Evolutionary conservation across 2,888 invertebrate genomes (phyloP).

Genomic region (Nymphalis urticae): DNA sequence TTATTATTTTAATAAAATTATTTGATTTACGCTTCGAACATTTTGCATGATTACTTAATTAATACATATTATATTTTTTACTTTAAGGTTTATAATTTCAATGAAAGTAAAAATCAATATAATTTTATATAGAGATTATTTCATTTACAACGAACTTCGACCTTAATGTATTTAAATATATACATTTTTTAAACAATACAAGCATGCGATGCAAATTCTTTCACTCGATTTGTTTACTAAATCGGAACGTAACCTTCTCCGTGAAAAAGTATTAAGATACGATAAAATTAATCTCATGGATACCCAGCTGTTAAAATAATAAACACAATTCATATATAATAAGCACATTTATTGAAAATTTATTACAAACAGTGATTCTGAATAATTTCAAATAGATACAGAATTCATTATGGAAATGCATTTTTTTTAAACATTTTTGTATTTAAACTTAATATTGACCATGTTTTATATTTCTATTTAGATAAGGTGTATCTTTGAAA

Average conservation of each 20-base stretch:
- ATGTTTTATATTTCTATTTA: no score
- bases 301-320: slow-evolving; percentile 28
- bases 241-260: slow-evolving; percentile 18
- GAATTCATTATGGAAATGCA: background rate
- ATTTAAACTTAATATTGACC: background rate
- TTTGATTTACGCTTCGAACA: background rate
- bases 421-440: background rate
- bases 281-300: slow-evolving; percentile 21
- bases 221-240: slow-evolving; percentile 9
- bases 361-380: slow-evolving; percentile 4
- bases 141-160: background rate
- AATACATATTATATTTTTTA: no score
- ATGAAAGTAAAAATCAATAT: no score
- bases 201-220: background rate
- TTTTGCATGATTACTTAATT: no score
- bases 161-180: no score
- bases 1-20: slow-evolving; percentile 13
- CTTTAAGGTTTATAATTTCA: no score
- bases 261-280: slow-evolving; percentile 21
- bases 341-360: background rate
- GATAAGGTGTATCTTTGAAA: no score
- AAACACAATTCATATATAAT: slow-evolving; percentile 9
- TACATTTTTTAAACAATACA: background rate
- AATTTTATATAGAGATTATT: no score
- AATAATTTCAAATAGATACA: background rate